Conservation (phyloP, 2,113 vertebrate genomes). For the Stomatorhinus ivindoensis region DNA sequence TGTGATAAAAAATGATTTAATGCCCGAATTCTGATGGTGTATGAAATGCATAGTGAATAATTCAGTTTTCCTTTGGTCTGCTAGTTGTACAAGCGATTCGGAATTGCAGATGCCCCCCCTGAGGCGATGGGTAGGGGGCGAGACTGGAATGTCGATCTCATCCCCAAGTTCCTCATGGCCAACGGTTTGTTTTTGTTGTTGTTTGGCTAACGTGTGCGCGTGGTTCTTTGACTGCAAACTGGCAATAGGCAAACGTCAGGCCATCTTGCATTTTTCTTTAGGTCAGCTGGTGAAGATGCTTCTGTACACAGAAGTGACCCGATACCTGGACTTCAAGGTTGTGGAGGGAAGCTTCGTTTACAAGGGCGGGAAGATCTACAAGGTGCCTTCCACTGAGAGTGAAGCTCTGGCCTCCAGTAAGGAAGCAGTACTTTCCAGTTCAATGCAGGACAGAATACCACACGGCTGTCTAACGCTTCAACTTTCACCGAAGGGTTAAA, state of each 20-base stretch:
- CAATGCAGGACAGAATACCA: neutral
- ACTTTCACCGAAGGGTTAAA: neutral
- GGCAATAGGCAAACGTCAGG: no score
- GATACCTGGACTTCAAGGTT: conserved; percentile 86
- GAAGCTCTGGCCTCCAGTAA: conserved; percentile 84
- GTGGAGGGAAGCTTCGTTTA: conserved; percentile 91
- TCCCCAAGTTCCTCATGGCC: conserved; percentile 91
- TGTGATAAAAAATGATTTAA: neutral
- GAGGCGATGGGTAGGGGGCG: conserved; percentile 81
- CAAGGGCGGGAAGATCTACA: conserved; percentile 86
- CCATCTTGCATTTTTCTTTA: conserved; percentile 29
- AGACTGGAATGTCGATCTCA: conserved; percentile 89
- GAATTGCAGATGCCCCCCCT: conserved; percentile 64
- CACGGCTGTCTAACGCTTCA: neutral
- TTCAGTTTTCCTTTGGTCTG: conserved; percentile 5
- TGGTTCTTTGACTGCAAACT: neutral
- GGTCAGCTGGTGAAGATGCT: conserved; percentile 90
- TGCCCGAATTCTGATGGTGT: neutral
- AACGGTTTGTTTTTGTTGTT: conserved; percentile 58
- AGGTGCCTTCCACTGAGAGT: conserved; percentile 84
- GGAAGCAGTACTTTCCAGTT: conserved; percentile 26
- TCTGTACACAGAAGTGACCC: conserved; percentile 83
- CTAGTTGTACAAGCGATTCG: conserved; percentile 82
- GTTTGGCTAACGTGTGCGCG: neutral
- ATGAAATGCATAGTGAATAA: neutral